Evolutionary conservation across 2,888 invertebrate genomes (phyloP), one percentile per base, ranked within the genome.

Genomic region (Coremacera marginata): DNA sequence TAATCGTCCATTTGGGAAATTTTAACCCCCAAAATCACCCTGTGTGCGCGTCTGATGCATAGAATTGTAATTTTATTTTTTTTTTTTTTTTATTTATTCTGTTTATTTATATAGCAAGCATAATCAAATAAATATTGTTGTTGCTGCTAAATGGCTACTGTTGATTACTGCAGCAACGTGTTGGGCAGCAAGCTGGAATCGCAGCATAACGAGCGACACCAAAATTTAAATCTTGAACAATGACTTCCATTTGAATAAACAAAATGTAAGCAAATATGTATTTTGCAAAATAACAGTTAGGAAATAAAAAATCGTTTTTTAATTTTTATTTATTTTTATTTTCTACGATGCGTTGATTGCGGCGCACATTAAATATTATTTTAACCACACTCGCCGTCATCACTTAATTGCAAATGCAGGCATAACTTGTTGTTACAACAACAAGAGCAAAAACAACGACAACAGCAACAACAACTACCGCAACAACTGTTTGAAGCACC

Each of bases 321-420:
- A 31, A 31, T 31, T 31, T 22, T 22, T 19, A 3, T 22, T 22
- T 55, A 8, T 55, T 55, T 19, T 22, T 16, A 22, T 22, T 14
- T 14, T 27, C 22, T 60, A 27, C 37, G 34, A 19, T 65, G 31
- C 19, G 8, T 22, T 67, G 22, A 34, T 37, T 22, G 22, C 22
- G 5, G 67, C 44, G 44, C 67, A 37, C 49, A 37, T 37, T 67
- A 37, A 27, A 27, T 14, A 49, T 67, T 67, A 22, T 49, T 44
- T 67, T 22, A 67, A 67, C 67, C 44, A 49, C 67, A 37, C 3
- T 37, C 34, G 37, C 19, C n/a, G 22, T 34, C 49, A 44, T 49
- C 67, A 67, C 19, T 44, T 44, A 67, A 67, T 67, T 67, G 37
- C 67, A 67, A 49, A 67, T 49, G 22, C 67, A 67, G 44, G 22